A percentile compares a stretch with the other conserved stretches of the same genome.
Evolutionary conservation across 1,140 invertebrate species (phyloP).

Genomic region (Drosophila nannoptera): DNA sequence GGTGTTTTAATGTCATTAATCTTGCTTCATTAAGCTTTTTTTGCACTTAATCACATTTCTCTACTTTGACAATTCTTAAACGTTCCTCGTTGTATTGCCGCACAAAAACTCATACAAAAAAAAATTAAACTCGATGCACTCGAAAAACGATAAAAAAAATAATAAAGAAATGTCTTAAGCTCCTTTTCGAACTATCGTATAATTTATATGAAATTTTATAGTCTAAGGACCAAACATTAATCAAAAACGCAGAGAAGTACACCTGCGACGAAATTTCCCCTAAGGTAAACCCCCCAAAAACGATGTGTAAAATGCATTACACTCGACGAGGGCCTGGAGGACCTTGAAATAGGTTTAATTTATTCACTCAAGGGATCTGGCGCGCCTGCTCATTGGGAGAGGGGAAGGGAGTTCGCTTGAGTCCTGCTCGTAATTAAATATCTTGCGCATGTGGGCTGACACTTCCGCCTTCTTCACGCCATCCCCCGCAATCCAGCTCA

Average conservation of each 20-base stretch:
- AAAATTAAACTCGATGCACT: not conserved
- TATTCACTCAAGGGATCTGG: too few relatives aligned
- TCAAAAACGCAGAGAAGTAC: not conserved
- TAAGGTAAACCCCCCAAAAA: too few relatives aligned
- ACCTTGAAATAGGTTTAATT: too few relatives aligned
- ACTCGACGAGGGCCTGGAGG: too few relatives aligned
- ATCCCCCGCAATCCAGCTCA: too few relatives aligned
- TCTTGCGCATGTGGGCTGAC: too few relatives aligned
- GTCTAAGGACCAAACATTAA: not conserved
- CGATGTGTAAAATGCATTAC: too few relatives aligned
- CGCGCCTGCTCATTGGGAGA: too few relatives aligned
- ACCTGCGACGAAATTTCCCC: too few relatives aligned
- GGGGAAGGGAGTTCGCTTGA: not conserved
- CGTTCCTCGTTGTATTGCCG: conserved; percentile 29
- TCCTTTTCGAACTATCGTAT: not conserved
- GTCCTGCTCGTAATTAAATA: not conserved
- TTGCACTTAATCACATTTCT: conserved; percentile 10
- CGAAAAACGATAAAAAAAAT: too few relatives aligned
- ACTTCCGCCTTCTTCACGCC: too few relatives aligned
- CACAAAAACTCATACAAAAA: conserved; percentile 9
- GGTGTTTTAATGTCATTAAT: conserved; percentile 2
- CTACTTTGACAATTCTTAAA: conserved; percentile 23
- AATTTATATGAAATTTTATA: not conserved
- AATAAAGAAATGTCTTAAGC: too few relatives aligned
- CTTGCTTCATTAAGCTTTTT: conserved; percentile 2